phyloP scores from a whole-genome alignment of 2,888 invertebrate species.

The Busseola fusca region DNA sequence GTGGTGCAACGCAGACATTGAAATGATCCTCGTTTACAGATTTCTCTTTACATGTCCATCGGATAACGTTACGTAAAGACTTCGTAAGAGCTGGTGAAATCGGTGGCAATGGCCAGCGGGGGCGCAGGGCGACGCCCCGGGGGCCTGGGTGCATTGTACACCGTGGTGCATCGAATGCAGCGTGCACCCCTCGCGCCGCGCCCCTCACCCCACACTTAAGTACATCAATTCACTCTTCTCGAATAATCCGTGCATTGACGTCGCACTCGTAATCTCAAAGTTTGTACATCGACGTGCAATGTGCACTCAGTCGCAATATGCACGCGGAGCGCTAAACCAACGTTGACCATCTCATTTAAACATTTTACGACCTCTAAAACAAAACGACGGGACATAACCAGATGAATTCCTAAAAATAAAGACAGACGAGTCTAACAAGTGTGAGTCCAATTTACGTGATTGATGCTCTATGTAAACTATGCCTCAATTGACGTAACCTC shows the following conservation, averaged over 20 bases:
- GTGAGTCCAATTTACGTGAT: slow-evolving; percentile 19
- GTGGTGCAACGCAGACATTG: slow-evolving; percentile 28
- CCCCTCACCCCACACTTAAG: slow-evolving; percentile 60
- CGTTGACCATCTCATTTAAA: slow-evolving; percentile 66
- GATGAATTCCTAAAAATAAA: slow-evolving; percentile 41
- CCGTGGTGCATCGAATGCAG: slow-evolving; percentile 75
- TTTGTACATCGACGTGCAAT: slow-evolving; percentile 67
- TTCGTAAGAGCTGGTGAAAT: slow-evolving; percentile 74
- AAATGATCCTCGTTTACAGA: slow-evolving; percentile 28
- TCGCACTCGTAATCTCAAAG: slow-evolving; percentile 78
- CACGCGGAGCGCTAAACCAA: slow-evolving; percentile 57
- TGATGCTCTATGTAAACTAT: slow-evolving; percentile 10
- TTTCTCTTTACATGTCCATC: slow-evolving; percentile 47
- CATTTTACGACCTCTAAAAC: slow-evolving; percentile 64
- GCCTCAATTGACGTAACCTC: background rate
- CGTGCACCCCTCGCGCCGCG: slow-evolving; percentile 63
- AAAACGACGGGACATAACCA: slow-evolving; percentile 54
- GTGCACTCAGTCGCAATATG: slow-evolving; percentile 73
- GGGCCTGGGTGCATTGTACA: slow-evolving; percentile 76
- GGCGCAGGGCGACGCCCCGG: slow-evolving; percentile 63
- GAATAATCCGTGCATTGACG: slow-evolving; percentile 86
- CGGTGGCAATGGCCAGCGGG: slow-evolving; percentile 80
- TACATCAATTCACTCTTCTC: slow-evolving; percentile 78
- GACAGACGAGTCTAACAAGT: slow-evolving; percentile 20
- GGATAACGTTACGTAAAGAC: slow-evolving; percentile 63